Conservation (phyloP, 2,888 invertebrate species). For the Cheilosia scutellata region DNA sequence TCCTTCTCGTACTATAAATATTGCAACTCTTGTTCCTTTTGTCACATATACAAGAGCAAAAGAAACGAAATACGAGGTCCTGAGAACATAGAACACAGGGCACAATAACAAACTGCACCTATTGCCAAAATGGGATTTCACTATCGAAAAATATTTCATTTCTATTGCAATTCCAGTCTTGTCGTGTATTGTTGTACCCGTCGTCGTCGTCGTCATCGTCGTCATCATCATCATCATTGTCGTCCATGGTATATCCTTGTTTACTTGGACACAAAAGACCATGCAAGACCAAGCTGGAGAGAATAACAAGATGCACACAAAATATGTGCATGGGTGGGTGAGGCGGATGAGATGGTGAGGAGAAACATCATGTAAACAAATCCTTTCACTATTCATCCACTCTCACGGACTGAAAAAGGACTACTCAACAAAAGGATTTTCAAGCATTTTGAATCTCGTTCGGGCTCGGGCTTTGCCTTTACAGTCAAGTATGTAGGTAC, state of each 20-base stretch:
- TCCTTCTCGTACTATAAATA: constrained; percentile 24
- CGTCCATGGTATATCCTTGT: constrained; percentile 24
- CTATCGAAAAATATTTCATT: constrained; percentile 67
- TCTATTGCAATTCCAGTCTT: constrained; percentile 55
- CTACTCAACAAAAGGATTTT: constrained; percentile 24
- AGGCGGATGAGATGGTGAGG: neutral
- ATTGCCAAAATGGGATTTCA: constrained; percentile 57
- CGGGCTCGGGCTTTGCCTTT: neutral
- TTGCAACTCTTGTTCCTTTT: constrained; percentile 23
- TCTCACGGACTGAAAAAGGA: constrained; percentile 52
- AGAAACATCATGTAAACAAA: constrained; percentile 45
- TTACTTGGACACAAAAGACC: constrained; percentile 51
- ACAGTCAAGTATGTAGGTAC: constrained; percentile 1
- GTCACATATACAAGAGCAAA: neutral
- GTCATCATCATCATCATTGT: constrained; percentile 27
- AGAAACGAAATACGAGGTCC: constrained; percentile 22
- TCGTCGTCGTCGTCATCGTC: constrained; percentile 4
- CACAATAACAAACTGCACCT: constrained; percentile 60
- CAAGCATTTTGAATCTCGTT: constrained; percentile 21
- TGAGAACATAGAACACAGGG: neutral
- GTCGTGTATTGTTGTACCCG: constrained; percentile 19
- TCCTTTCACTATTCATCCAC: constrained; percentile 46
- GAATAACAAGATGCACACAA: constrained; percentile 56
- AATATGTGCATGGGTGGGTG: constrained; percentile 14
- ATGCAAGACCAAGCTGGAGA: constrained; percentile 15